These are phyloP conservation scores for Stegana nigrithorax DNA, from an alignment of 2,888 invertebrate species.

Conservation along the genomic window DNA sequence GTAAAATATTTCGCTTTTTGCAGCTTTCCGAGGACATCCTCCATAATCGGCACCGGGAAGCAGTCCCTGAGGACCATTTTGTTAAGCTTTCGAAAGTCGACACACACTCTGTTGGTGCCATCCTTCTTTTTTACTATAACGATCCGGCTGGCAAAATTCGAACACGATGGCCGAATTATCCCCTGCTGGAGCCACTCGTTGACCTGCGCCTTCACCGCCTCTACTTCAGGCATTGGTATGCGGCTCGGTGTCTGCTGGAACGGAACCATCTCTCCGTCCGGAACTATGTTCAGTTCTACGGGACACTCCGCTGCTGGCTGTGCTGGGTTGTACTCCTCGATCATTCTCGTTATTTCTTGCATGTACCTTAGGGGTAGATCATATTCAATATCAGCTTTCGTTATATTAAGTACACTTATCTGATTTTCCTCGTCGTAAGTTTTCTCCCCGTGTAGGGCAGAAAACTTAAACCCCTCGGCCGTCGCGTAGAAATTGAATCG, in stretches of 20 bases:
- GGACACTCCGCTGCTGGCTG: conserved; percentile 14
- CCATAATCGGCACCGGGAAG: conserved; percentile 47
- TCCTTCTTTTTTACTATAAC: conserved; percentile 29
- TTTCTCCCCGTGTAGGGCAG: not conserved
- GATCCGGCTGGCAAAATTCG: conserved; percentile 21
- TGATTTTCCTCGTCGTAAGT: not conserved
- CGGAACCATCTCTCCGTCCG: conserved; percentile 21
- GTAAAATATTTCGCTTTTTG: conserved; percentile 26
- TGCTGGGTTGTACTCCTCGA: conserved; percentile 17
- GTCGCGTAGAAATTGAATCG: not conserved
- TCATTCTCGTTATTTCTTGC: conserved; percentile 14
- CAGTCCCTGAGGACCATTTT: conserved; percentile 53
- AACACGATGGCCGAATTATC: conserved; percentile 17
- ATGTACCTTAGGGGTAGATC: conserved; percentile 13
- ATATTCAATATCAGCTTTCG: not conserved
- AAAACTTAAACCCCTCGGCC: not conserved
- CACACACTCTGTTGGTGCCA: conserved; percentile 41
- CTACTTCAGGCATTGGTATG: no score
- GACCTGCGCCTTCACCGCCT: conserved; percentile 28
- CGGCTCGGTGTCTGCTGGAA: no score
- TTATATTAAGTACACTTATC: conserved; percentile 13
- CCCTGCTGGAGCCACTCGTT: conserved; percentile 24
- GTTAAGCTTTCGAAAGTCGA: conserved; percentile 65
- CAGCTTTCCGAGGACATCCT: conserved; percentile 27
- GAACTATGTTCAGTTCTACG: conserved; percentile 26